phyloP scores from a whole-genome alignment of 2,797 vertebrate genomes.

The Tachyglossus aculeatus region DNA sequence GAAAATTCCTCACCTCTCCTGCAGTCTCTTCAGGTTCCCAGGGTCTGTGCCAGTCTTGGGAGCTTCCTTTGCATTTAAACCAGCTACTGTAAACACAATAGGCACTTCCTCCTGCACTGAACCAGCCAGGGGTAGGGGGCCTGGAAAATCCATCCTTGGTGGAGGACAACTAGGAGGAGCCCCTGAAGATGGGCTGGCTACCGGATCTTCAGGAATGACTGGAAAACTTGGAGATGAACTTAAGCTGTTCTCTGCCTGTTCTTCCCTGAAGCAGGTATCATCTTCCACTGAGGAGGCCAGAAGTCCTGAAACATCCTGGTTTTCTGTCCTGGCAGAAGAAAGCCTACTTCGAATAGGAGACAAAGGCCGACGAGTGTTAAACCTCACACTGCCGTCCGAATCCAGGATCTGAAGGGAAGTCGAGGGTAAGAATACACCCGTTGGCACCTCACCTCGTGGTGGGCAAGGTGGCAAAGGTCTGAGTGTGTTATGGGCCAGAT shows the following conservation, averaged over 20 bases:
- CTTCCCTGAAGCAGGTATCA: neutral
- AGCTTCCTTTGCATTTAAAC: conserved; percentile 23
- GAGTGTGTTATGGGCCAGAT: neutral
- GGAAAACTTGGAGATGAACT: neutral
- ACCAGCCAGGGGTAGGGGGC: neutral
- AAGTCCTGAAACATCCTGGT: neutral
- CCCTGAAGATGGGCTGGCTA: neutral
- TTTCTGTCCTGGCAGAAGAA: neutral
- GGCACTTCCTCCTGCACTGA: conserved; percentile 29
- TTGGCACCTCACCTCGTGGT: neutral
- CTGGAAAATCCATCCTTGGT: conserved; percentile 28
- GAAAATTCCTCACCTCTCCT: conserved; percentile 57
- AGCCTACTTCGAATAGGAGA: conserved; percentile 40
- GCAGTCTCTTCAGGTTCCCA: conserved; percentile 66
- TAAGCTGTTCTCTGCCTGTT: neutral
- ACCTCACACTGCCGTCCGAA: conserved; percentile 8
- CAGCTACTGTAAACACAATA: conserved; percentile 30
- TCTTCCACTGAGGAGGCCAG: neutral
- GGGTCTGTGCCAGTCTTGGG: conserved; percentile 38
- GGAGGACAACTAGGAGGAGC: conserved; percentile 19
- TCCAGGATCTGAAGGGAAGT: conserved; percentile 1
- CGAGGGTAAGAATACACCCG: neutral
- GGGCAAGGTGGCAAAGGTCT: neutral
- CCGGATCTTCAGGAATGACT: neutral
- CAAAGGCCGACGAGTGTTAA: conserved; percentile 6